Conservation (phyloP, 2,797 vertebrate species). For the Nothura maculosa region DNA sequence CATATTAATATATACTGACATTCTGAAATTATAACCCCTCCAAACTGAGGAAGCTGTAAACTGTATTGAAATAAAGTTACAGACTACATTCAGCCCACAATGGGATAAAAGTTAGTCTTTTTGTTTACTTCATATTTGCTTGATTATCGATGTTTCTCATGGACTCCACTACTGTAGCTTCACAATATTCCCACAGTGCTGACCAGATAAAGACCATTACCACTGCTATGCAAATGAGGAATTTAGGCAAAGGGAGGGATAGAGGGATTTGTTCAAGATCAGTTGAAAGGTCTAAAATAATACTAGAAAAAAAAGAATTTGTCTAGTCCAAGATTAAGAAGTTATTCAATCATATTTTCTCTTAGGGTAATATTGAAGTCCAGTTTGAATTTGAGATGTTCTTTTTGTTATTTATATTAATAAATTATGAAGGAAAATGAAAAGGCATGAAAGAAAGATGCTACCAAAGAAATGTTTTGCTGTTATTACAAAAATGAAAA, state of each 20-base stretch:
- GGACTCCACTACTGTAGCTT: not conserved
- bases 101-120: not conserved
- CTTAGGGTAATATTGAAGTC: not conserved
- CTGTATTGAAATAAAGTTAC: not conserved
- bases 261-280: slow-evolving; percentile 59
- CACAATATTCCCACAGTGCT: not conserved
- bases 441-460: not conserved
- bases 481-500: not conserved
- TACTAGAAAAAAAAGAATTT: slow-evolving; percentile 47
- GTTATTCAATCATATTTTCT: slow-evolving; percentile 57
- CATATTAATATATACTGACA: not conserved
- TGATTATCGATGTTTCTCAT: not conserved
- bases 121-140: not conserved
- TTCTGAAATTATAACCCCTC: not conserved
- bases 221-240: slow-evolving; percentile 20
- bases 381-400: slow-evolving; percentile 1
- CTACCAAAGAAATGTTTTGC: not conserved
- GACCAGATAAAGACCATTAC: slow-evolving; percentile 46
- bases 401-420: slow-evolving; percentile 3
- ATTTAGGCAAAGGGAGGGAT: slow-evolving; percentile 29
- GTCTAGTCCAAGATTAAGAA: slow-evolving; percentile 63
- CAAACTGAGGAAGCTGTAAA: not conserved
- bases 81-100: not conserved
- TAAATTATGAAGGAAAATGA: not conserved
- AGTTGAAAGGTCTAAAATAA: slow-evolving; percentile 42